phyloP scores from a whole-genome alignment of 2,113 vertebrate genomes.

The Pogona vitticeps region DNA sequence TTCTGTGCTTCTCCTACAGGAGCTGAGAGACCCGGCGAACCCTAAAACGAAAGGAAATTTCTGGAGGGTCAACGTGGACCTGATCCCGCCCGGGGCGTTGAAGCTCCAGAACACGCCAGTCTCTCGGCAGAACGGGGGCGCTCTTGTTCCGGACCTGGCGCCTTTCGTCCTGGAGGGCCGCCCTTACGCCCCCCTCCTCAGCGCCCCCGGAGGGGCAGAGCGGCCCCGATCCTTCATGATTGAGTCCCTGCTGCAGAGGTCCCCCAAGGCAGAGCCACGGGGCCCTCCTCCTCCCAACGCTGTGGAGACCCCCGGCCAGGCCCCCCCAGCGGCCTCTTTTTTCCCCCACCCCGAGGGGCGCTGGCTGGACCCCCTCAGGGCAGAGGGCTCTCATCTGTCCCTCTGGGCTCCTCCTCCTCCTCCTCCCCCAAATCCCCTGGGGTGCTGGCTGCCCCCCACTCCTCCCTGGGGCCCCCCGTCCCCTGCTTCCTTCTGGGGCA shows the following conservation, averaged over 20 bases:
- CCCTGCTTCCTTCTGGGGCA: rapidly evolving
- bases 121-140: slow-evolving; percentile 80
- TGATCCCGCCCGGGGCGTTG: slow-evolving; percentile 85
- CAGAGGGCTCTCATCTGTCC: neutral
- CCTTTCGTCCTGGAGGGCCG: slow-evolving; percentile 84
- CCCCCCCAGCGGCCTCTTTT: neutral
- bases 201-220: neutral
- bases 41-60: slow-evolving; percentile 90
- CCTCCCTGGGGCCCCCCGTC: neutral
- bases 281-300: neutral
- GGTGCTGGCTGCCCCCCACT: neutral
- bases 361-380: too few species aligned
- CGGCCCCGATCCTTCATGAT: neutral
- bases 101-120: slow-evolving; percentile 88
- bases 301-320: too few species aligned
- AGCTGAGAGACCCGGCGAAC: slow-evolving; percentile 85
- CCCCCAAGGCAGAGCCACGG: too few species aligned
- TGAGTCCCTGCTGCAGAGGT: neutral
- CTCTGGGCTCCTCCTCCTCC: neutral
- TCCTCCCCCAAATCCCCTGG: neutral
- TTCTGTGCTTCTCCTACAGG: slow-evolving; percentile 65
- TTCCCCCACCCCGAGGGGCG: neutral
- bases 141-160: slow-evolving; percentile 85
- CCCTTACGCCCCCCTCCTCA: neutral
- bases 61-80: slow-evolving; percentile 86